phyloP scores from a whole-genome alignment of 2,797 vertebrate genomes.

The Agapornis canus region DNA sequence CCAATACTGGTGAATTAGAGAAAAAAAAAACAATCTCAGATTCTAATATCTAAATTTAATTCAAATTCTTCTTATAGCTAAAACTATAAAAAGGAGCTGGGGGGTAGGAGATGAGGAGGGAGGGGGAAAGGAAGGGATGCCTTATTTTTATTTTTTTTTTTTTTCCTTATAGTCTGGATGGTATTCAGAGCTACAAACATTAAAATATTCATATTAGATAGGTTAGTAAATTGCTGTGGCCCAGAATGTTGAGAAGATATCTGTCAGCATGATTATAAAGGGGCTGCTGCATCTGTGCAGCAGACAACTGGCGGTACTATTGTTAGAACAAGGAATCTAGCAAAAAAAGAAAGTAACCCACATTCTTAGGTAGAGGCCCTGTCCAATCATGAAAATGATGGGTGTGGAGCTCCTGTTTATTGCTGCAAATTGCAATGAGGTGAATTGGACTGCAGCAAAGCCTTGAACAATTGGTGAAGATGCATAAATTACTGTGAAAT shows the following conservation, averaged over 20 bases:
- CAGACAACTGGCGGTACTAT: background rate
- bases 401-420: background rate
- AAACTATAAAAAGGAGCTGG: background rate
- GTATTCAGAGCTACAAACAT: background rate
- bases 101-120: background rate
- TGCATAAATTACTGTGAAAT: constrained; percentile 42
- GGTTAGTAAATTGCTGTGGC: constrained; percentile 4
- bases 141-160: background rate
- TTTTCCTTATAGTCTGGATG: background rate
- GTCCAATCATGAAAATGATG: rapidly evolving
- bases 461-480: constrained; percentile 18
- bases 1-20: background rate
- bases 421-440: background rate
- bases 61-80: background rate
- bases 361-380: background rate
- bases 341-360: background rate
- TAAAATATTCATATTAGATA: constrained; percentile 37
- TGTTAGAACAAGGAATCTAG: background rate
- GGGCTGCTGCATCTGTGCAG: background rate
- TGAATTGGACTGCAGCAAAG: background rate
- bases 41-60: background rate
- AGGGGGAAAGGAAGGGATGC: background rate
- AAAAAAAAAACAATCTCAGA: background rate
- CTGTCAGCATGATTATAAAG: constrained; percentile 3
- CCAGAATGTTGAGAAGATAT: background rate